Conservation (phyloP, 2,888 invertebrate species). For the Athalia cordata region DNA sequence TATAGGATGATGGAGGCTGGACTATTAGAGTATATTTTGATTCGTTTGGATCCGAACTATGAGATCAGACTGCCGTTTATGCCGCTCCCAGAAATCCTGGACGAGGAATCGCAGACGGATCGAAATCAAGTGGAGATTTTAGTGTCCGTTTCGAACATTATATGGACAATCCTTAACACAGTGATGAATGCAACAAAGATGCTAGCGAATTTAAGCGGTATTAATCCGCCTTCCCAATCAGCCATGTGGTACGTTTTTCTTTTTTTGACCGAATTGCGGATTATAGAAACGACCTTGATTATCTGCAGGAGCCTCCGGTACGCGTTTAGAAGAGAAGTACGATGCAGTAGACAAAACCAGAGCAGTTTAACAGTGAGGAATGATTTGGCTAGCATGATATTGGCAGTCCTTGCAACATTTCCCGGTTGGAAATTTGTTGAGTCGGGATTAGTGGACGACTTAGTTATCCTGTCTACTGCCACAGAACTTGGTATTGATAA, state of each 20-base stretch:
- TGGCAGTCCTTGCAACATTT: constrained; percentile 56
- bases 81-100: constrained; percentile 51
- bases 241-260: constrained; percentile 60
- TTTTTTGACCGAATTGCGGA: neutral
- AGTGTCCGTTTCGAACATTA: constrained; percentile 56
- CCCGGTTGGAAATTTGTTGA: constrained; percentile 61
- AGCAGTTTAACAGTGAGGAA: constrained; percentile 64
- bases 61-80: constrained; percentile 53
- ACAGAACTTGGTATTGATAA: constrained; percentile 58
- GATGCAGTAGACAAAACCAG: constrained; percentile 50
- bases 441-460: constrained; percentile 62
- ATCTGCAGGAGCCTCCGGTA: constrained; percentile 61
- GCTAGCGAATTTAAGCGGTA: constrained; percentile 38
- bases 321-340: constrained; percentile 58
- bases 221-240: constrained; percentile 47
- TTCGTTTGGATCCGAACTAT: constrained; percentile 67
- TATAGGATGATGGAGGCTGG: constrained; percentile 65
- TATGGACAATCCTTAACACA: constrained; percentile 59
- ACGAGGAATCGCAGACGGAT: constrained; percentile 22
- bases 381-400: constrained; percentile 61
- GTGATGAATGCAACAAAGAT: constrained; percentile 49
- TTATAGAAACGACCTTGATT: neutral
- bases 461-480: constrained; percentile 59
- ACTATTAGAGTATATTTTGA: constrained; percentile 66
- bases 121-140: constrained; percentile 51